These are phyloP conservation scores for Chironomus riparius DNA, from an alignment of 2,888 invertebrate species.

Conservation along the genomic window DNA sequence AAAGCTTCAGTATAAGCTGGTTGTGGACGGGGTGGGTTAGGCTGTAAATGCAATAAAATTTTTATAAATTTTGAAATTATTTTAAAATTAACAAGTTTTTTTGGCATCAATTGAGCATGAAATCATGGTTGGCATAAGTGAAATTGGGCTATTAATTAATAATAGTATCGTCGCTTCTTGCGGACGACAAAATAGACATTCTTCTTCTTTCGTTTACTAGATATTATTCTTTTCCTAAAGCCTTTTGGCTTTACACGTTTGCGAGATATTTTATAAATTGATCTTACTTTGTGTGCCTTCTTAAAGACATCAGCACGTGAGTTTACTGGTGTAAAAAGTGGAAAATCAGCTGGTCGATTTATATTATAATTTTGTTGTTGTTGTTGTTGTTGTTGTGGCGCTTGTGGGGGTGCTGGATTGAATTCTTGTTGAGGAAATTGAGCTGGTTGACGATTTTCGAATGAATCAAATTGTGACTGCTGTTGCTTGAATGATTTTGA, in stretches of 20 bases:
- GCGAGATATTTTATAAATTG: background rate
- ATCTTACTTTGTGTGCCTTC: background rate
- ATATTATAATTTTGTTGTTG: background rate
- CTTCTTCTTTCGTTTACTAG: background rate
- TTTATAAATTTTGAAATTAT: no score
- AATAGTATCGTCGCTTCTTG: background rate
- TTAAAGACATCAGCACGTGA: slow-evolving; percentile 4
- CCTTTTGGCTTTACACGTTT: background rate
- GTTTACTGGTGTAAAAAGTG: background rate
- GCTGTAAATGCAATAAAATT: background rate
- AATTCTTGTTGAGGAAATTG: slow-evolving; percentile 5
- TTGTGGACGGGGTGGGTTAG: background rate
- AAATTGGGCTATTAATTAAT: background rate
- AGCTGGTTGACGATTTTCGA: background rate
- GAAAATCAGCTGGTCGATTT: background rate
- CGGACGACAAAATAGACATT: background rate
- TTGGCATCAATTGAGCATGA: background rate
- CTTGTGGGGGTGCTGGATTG: background rate
- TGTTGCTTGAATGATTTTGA: background rate
- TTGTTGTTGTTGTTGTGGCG: background rate
- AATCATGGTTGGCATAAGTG: background rate
- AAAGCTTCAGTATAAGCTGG: background rate
- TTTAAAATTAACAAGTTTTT: no score
- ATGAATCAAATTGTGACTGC: background rate
- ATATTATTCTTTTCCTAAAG: no score